Evolutionary conservation across 2,888 invertebrate genomes (phyloP), one percentile per base, ranked within the genome.

Genomic region (Monochamus alternatus): DNA sequence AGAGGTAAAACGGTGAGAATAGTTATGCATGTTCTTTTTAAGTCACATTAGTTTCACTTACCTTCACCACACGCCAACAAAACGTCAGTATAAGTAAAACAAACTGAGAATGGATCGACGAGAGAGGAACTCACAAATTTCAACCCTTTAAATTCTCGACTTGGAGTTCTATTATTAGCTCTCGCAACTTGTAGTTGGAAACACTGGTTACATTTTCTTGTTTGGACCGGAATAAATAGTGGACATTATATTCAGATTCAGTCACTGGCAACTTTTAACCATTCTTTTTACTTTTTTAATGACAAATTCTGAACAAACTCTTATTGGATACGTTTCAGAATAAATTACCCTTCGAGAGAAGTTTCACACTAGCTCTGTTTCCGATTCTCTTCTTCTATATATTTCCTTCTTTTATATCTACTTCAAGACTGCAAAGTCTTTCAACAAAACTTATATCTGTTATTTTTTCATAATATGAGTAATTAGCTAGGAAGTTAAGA

Each of bases 1-100:
- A 38, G 5, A 38, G 38, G 38, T 38, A 2, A 38, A 38, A 38
- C 2, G 7, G 7, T 5, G 4, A 38, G 7, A 38, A 38, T 7
- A 38, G 7, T 38, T 47, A 1, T 9, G 12, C 3, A 47, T 47
- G 47, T 12, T 55, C 55, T 55, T 55, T 55, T 7, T n/a, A 55
- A 55, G 14, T 55, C 55, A 4, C 55, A 55, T n/a, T 55, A 55
- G n/a, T 55, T 55, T 55, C 55, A 55, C 22, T 55, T 55, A 55
- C 55, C n/a, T 55, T 14, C 10, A 47, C 47, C 47, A 47, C 9
- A 38, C 55, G n/a, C 22, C 55, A n/a, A 55, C 55, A n/a, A 5
- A 55, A 55, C 14, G 55, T 55, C 55, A n/a, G n/a, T 22, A 14
- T 55, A 55, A 55, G 55, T 55, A 14, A 55, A n/a, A 55, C 8